Evolutionary conservation across 2,888 invertebrate species (phyloP).

Genomic region (Leucoma salicis): DNA sequence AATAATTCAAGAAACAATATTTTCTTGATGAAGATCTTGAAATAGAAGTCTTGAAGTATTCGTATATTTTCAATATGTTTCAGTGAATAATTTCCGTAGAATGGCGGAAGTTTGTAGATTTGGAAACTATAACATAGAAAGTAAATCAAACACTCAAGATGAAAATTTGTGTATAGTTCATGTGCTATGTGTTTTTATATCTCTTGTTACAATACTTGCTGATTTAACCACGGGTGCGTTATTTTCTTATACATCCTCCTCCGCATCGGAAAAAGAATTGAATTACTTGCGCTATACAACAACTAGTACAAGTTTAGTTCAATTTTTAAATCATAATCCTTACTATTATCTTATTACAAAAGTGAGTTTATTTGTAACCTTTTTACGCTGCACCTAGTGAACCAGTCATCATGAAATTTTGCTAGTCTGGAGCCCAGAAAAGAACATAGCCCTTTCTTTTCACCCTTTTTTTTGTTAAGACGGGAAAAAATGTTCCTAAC

Average conservation of each 20-base stretch:
- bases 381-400: too few relatives aligned
- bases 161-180: constrained; percentile 77
- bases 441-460: too few relatives aligned
- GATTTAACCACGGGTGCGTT: constrained; percentile 81
- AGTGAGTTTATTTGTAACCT: not conserved
- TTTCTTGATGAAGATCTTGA: not conserved
- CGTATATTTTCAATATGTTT: not conserved
- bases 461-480: too few relatives aligned
- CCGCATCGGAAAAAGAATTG: too few relatives aligned
- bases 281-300: too few relatives aligned
- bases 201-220: constrained; percentile 80
- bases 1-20: too few relatives aligned
- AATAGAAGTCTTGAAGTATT: not conserved
- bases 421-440: too few relatives aligned
- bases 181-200: constrained; percentile 80
- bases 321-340: too few relatives aligned
- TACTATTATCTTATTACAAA: not conserved
- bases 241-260: too few relatives aligned
- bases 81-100: constrained; percentile 33
- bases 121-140: constrained; percentile 54
- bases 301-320: too few relatives aligned
- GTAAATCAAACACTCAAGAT: constrained; percentile 59
- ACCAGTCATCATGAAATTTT: too few relatives aligned
- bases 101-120: constrained; percentile 76
- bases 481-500: too few relatives aligned